A percentile compares a stretch with the other conserved stretches of the same genome.
Evolutionary conservation across 2,113 vertebrate genomes (phyloP).

Genomic region (Pithys albifrons): DNA sequence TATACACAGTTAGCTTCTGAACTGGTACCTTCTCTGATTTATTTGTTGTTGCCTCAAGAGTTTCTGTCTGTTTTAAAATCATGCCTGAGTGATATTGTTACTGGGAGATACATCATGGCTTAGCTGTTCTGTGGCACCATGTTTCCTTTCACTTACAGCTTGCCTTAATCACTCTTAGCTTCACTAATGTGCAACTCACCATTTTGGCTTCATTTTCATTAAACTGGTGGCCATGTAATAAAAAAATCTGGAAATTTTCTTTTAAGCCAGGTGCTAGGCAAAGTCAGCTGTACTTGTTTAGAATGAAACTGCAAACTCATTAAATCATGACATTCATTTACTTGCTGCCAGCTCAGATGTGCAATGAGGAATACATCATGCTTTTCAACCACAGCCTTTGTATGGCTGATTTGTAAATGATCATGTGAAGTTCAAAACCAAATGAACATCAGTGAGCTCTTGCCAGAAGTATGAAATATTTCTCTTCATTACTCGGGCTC

Average conservation of each 20-base stretch:
- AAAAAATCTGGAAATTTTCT: neutral
- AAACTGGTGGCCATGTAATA: neutral
- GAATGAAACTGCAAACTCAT: neutral
- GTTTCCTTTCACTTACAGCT: neutral
- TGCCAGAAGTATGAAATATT: neutral
- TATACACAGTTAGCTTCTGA: conserved; percentile 21
- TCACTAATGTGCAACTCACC: neutral
- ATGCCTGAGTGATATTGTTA: neutral
- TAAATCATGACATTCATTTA: conserved; percentile 20
- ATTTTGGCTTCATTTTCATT: neutral
- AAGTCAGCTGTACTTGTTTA: neutral
- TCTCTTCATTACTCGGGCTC: rapidly evolving
- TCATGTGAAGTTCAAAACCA: neutral
- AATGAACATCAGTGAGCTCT: neutral
- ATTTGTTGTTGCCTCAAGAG: conserved; percentile 36
- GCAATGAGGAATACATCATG: neutral
- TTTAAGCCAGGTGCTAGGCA: neutral
- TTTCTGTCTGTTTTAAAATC: conserved; percentile 26
- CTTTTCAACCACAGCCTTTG: neutral
- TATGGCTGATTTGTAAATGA: neutral
- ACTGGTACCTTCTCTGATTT: conserved; percentile 38
- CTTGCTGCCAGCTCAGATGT: neutral
- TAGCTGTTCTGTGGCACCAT: neutral
- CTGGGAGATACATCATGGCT: neutral
- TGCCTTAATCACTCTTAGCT: neutral